Conservation (phyloP, 2,113 vertebrate genomes). For the Poeciliopsis retropinna region DNA sequence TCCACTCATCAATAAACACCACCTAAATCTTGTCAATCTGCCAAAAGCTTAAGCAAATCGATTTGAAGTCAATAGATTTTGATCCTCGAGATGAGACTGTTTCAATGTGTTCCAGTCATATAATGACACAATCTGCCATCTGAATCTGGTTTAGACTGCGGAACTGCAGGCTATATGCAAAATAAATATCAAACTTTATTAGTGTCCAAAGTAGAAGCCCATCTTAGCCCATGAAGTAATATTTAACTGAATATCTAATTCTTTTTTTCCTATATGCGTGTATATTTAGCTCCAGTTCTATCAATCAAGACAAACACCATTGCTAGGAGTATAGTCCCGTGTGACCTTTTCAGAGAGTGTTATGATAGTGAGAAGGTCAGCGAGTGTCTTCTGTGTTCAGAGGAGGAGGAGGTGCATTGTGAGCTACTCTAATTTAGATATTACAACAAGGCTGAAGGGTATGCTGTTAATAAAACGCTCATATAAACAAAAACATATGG, state of each 20-base stretch:
- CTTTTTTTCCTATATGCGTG: constrained; percentile 13
- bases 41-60: constrained; percentile 64
- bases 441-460: constrained; percentile 23
- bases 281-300: constrained; percentile 37
- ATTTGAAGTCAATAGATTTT: constrained; percentile 9
- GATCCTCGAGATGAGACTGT: constrained; percentile 54
- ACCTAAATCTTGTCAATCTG: constrained; percentile 70
- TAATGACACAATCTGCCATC: constrained; percentile 22
- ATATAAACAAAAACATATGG: constrained; percentile 5
- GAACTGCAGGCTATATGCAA: background rate
- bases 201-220: background rate
- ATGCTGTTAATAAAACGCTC: constrained; percentile 15
- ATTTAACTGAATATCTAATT: constrained; percentile 32
- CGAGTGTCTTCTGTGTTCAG: constrained; percentile 34
- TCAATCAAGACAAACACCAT: constrained; percentile 64
- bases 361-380: constrained; percentile 76
- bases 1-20: constrained; percentile 51
- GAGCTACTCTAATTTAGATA: constrained; percentile 37
- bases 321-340: constrained; percentile 57
- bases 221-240: constrained; percentile 10
- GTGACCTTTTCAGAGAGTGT: constrained; percentile 72
- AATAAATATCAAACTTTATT: background rate
- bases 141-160: background rate
- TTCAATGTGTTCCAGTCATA: constrained; percentile 75
- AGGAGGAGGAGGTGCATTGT: constrained; percentile 24